Conservation (phyloP, 2,888 invertebrate species). For the Caenorhabditis becei region DNA sequence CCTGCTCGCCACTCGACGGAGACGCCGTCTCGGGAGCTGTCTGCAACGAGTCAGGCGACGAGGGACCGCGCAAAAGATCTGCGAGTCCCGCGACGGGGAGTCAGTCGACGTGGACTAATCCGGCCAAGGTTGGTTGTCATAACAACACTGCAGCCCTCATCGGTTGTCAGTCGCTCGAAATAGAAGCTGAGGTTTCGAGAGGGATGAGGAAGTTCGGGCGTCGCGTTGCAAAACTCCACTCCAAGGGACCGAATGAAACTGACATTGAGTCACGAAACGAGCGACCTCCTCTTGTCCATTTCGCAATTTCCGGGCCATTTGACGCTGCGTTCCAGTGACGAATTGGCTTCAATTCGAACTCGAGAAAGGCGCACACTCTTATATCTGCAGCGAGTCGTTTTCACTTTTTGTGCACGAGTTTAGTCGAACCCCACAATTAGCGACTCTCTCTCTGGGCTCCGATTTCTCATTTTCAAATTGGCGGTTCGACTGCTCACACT, state of each 20-base stretch:
- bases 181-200: neutral
- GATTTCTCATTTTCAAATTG: constrained; percentile 4
- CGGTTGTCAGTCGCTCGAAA: neutral
- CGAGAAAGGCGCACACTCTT: neutral
- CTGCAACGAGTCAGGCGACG: constrained; percentile 48
- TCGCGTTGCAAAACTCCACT: neutral
- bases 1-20: constrained; percentile 28
- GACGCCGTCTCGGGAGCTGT: constrained; percentile 28
- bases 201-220: neutral
- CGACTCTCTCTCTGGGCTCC: neutral
- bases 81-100: constrained; percentile 44
- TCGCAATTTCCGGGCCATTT: constrained; percentile 24
- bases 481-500: neutral
- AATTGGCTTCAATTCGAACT: constrained; percentile 20
- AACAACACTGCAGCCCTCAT: neutral
- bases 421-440: constrained; percentile 14
- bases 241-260: neutral
- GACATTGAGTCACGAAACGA: neutral
- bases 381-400: neutral
- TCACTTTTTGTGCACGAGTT: neutral
- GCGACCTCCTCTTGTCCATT: constrained; percentile 1
- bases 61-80: constrained; percentile 51
- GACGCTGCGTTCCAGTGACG: constrained; percentile 12
- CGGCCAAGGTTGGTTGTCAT: constrained; percentile 54
- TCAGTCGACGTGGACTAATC: constrained; percentile 51